Base-by-base conservation (phyloP, 30 jellyfish, hydroid and myxozoan genomes). In the Aurelia sp. region DNA sequence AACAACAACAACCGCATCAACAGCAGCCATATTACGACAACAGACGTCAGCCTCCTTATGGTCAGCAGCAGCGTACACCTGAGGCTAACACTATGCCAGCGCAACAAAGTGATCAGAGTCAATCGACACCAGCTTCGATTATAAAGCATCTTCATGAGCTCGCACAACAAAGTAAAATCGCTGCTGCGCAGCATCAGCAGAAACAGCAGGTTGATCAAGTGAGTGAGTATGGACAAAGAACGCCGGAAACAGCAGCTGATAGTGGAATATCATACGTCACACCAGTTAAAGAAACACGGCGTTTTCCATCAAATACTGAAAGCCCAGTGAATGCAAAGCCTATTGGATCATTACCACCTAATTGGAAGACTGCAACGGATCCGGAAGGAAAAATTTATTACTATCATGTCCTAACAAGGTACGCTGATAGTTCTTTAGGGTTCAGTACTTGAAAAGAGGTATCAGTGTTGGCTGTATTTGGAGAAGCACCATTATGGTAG, bases 301-400 rank as follows among this genome's bases (percentile, higher is more conserved):
- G 4, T 21, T 21, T 27, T 10, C 22, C 84, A 16, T 30, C 33
- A n/a, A 64, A 73, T 8, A 8, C 68, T 35, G 79, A 77, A 17
- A 83, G 92, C 41, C 97, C 95, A 4, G 53, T 76, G 40, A 63
- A 74, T 30, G 13, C 97, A 31, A 89, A 94, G 67, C 83, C 94
- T 17, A 21, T 84, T 19, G 75, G 95, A 15, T 64, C 96, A 20
- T 72, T 94, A 61, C 99, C 99, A 31, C 97, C 96, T 2, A 63
- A 83, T 73, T 94, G 99, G 99, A 88, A 88, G 63, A 89, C 99
- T 6, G 99, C 99, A 13, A 94, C 99, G 24, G 99, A 94, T 61
- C 94, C 99, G 5, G 99, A 94, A 64, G 99, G 99, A 48, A 88
- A 94, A 60, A 71, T 94, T 51, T 94, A 94, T 63, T 94, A 94